These are phyloP conservation scores for Leptosomus discolor DNA, from an alignment of 2,113 vertebrate species.

Conservation along the genomic window DNA sequence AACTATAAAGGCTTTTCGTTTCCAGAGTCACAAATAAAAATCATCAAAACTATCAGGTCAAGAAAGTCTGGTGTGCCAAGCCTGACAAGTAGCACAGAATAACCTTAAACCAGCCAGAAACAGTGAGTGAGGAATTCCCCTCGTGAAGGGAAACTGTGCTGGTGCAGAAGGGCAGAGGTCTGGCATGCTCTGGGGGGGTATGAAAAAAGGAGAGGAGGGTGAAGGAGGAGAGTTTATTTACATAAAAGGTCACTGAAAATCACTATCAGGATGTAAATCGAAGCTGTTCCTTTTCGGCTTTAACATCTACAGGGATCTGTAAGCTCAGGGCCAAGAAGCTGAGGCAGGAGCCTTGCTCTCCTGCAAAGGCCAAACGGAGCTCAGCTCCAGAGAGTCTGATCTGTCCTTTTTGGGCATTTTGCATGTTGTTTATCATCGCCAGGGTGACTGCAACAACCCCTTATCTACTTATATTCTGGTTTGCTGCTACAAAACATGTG, in stretches of 20 bases:
- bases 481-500: background rate
- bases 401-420: background rate
- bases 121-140: background rate
- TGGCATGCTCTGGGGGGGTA: background rate
- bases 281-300: background rate
- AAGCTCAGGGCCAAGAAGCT: background rate
- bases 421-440: accelerated
- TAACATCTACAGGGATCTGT: background rate
- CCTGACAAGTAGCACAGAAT: background rate
- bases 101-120: background rate
- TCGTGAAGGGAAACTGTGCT: background rate
- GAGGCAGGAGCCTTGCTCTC: background rate
- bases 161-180: background rate
- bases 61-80: background rate
- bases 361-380: background rate
- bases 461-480: background rate
- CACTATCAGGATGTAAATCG: background rate
- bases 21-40: background rate
- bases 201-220: accelerated
- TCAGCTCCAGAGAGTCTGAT: background rate
- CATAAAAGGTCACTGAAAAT: background rate
- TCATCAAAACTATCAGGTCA: background rate
- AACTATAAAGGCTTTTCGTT: background rate
- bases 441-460: background rate
- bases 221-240: background rate